Base-by-base conservation (phyloP, 2,888 invertebrate species). In the Tenodera sinensis region DNA sequence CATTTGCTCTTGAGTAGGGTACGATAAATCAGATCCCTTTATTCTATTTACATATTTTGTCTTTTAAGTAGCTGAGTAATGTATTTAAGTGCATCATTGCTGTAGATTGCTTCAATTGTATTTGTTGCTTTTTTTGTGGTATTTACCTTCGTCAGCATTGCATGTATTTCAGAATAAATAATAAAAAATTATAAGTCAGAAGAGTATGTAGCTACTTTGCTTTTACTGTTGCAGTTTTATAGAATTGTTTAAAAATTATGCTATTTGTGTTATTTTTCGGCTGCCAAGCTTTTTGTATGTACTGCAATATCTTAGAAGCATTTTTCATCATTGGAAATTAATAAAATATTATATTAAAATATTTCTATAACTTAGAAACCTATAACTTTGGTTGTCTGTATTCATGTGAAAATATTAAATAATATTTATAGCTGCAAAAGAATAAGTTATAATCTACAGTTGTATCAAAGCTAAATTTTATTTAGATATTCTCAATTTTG, bases 1-100 rank as follows among this genome's bases (percentile, higher is more conserved):
- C 90, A 91, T 89, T 90, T 89, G 88, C 91, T 91, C 85, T 89
- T 91, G 84, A 91, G 89, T 90, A 91, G 91, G 91, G 91, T 91
- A 91, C 84, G 89, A 28, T 34, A 47, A 28, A 34, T 42, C 27
- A 42, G 34, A 85, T 71, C 15, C 20, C 25, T 71, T 71, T 71
- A 71, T 20, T 71, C 54, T 71, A 71, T 71, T 71, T 20, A 71
- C 25, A 71, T 71, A 71, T 71, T 25, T 20, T 71, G 54, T 20
- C 54, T 71, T 71, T 71, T 71, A 71, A 20, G 54, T 71, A 20
- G 54, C 25, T 4, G 20, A 4, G 15, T 71, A 4, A 20, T 71
- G 54, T 71, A 71, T 20, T 71, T 71, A 42, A 42, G 12, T 42
- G 42, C 42, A 42, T 42, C 42, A 42, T 42, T 42, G 42, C 42